Evolutionary conservation across 1,140 invertebrate species (phyloP).

Genomic region (Spodoptera frugiperda): DNA sequence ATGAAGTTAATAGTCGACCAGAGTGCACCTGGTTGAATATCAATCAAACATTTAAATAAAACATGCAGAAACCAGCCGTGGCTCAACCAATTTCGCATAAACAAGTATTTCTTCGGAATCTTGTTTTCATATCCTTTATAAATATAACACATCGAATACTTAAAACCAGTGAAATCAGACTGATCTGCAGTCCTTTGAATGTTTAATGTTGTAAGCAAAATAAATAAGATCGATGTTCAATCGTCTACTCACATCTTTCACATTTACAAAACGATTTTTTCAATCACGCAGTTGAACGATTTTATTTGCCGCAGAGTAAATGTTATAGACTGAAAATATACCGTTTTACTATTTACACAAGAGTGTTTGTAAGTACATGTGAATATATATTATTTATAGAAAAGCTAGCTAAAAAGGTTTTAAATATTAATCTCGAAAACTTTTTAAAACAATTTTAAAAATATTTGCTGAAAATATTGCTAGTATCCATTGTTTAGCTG

Average conservation of each 20-base stretch:
- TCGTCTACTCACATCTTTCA: slow-evolving; percentile 18
- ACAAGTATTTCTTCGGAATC: too few relatives aligned
- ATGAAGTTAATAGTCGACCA: background rate
- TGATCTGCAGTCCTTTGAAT: slow-evolving; percentile 17
- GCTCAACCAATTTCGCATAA: background rate
- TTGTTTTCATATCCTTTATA: background rate
- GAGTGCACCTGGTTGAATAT: background rate
- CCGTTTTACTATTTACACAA: background rate
- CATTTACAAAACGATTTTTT: slow-evolving; percentile 23
- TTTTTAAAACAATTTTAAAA: too few relatives aligned
- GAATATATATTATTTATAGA: background rate
- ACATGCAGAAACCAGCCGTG: background rate
- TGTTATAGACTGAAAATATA: background rate
- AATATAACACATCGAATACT: slow-evolving; percentile 8
- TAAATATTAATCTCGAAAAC: too few relatives aligned
- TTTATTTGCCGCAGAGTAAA: slow-evolving; percentile 20
- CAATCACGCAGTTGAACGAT: slow-evolving; percentile 4
- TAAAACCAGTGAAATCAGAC: background rate
- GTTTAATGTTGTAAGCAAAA: slow-evolving; percentile 12
- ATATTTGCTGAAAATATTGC: background rate
- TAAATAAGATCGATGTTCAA: slow-evolving; percentile 29
- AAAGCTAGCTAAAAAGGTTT: background rate
- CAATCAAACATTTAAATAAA: slow-evolving; percentile 3
- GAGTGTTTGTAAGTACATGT: background rate
- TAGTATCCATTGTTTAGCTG: background rate